These are phyloP conservation scores for Otis tarda DNA, from an alignment of 2,113 vertebrate genomes.

Conservation along the genomic window DNA sequence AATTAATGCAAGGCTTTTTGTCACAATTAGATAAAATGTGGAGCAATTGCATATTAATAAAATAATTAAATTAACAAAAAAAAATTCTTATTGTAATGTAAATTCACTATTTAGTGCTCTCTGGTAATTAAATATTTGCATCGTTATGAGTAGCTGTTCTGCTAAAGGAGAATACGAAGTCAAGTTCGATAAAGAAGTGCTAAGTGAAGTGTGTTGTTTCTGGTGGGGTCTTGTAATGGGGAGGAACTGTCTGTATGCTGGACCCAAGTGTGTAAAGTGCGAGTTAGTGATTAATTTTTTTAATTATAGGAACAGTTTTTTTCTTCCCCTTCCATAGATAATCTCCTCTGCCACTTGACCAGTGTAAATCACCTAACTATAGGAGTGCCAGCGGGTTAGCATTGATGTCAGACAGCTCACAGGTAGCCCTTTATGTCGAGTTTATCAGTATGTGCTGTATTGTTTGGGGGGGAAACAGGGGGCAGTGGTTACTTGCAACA, in stretches of 20 bases:
- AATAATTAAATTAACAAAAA: not conserved
- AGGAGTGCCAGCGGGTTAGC: not conserved
- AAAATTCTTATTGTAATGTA: not conserved
- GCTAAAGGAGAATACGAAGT: not conserved
- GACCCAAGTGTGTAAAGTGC: not conserved
- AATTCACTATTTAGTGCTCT: not conserved
- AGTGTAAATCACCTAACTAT: not conserved
- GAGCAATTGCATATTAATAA: not conserved
- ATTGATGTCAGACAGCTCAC: too few species aligned
- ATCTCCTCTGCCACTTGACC: not conserved
- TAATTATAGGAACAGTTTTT: not conserved
- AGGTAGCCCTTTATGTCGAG: not conserved
- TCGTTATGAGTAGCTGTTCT: not conserved
- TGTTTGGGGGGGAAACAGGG: not conserved
- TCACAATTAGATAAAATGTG: not conserved
- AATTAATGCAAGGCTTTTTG: constrained; percentile 11
- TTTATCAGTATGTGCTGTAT: not conserved
- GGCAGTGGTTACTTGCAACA: not conserved
- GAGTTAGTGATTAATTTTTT: not conserved
- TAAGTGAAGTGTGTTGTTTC: not conserved
- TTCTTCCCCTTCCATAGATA: not conserved
- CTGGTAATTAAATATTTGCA: not conserved
- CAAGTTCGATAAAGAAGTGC: not conserved
- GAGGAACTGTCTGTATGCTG: not conserved
- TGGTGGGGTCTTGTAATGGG: not conserved